These are phyloP conservation scores for Helicoverpa armigera DNA, from an alignment of 1,140 invertebrate genomes.

Conservation along the genomic window DNA sequence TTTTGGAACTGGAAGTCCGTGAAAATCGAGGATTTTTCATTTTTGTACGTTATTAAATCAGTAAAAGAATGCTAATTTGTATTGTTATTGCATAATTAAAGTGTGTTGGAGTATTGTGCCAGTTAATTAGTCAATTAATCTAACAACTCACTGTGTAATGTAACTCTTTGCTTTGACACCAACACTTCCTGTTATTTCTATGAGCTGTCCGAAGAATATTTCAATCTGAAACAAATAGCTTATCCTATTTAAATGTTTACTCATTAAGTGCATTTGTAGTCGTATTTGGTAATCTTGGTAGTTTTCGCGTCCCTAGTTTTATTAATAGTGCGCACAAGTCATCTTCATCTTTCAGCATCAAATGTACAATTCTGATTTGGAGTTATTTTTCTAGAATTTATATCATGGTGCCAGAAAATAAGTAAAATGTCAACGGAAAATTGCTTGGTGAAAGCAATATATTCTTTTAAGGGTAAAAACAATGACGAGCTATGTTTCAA, in stretches of 20 bases:
- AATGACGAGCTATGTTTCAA: conserved; percentile 99
- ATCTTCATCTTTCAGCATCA: neutral
- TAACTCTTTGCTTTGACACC: conserved; percentile 24
- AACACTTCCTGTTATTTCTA: conserved; percentile 56
- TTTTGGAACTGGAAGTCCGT: conserved; percentile 79
- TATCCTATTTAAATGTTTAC: conserved; percentile 5
- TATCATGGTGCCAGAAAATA: conserved; percentile 64
- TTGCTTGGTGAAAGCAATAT: conserved; percentile 95
- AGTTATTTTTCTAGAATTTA: conserved; percentile 39
- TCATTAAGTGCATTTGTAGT: neutral
- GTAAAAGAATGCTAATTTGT: conserved; percentile 37
- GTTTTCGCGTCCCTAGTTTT: too few species aligned
- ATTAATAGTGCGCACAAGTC: neutral
- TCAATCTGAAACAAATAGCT: conserved; percentile 2
- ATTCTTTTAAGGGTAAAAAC: conserved; percentile 97
- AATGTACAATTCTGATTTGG: neutral
- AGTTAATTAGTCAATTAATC: neutral
- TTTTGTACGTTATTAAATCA: conserved; percentile 46
- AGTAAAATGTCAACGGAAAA: conserved; percentile 88
- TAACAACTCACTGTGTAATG: neutral
- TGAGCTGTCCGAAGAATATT: conserved; percentile 44
- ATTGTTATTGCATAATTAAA: conserved; percentile 4
- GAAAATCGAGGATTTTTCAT: conserved; percentile 59
- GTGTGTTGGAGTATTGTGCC: neutral
- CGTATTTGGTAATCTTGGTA: neutral